phyloP scores from a whole-genome alignment of 2,888 invertebrate species.

The Eilema griseolum region DNA sequence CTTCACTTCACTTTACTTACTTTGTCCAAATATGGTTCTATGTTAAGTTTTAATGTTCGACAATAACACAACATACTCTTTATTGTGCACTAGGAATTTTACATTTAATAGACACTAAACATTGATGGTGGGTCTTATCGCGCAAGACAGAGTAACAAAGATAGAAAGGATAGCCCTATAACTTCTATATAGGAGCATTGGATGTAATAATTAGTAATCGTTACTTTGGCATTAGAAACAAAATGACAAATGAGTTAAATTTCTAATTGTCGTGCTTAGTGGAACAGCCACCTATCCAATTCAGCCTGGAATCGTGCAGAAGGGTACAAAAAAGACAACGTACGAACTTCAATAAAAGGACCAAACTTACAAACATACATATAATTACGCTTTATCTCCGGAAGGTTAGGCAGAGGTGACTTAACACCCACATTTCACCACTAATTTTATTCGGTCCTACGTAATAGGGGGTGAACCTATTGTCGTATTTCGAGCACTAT shows the following conservation, averaged over 20 bases:
- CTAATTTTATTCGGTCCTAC: no score
- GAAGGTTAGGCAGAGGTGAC: no score
- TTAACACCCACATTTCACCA: no score
- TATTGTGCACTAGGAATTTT: neutral
- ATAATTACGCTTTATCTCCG: no score
- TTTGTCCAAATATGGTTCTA: neutral
- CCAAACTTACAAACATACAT: no score
- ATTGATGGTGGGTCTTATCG: neutral
- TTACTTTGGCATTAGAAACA: neutral
- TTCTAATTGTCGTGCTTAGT: neutral
- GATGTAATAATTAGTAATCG: neutral
- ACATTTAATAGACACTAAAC: neutral
- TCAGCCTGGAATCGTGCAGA: no score
- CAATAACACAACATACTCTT: neutral
- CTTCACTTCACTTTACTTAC: no score
- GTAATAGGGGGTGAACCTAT: no score
- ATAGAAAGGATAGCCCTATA: no score
- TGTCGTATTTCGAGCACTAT: no score
- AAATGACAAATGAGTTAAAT: neutral
- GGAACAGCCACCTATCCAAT: neutral
- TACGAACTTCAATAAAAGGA: neutral
- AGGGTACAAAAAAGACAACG: no score
- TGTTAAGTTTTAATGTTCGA: neutral
- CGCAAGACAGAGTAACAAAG: neutral
- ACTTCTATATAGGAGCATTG: neutral